phyloP scores from a whole-genome alignment of 1,140 invertebrate species.

The Lasioglossum albipes region DNA sequence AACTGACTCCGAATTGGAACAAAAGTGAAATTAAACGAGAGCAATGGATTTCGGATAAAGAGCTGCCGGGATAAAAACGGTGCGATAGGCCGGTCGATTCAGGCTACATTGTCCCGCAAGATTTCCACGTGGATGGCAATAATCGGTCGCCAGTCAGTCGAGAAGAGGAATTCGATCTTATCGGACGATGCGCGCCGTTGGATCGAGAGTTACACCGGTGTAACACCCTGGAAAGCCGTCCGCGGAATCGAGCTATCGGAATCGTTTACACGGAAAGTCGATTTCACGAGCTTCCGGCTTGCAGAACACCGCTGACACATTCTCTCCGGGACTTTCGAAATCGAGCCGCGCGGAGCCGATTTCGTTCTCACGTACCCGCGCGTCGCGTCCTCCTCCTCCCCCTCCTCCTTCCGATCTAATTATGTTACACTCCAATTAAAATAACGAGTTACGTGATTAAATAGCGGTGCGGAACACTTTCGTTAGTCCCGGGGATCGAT shows the following conservation, averaged over 20 bases:
- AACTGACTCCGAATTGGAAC: too few species aligned
- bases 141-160: background rate
- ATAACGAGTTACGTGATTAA: conserved; percentile 34
- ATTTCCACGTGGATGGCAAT: background rate
- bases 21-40: too few species aligned
- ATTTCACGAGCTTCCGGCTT: conserved; percentile 44
- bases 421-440: conserved; percentile 34
- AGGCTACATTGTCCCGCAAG: background rate
- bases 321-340: conserved; percentile 27
- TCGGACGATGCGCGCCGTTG: conserved; percentile 2
- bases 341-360: conserved; percentile 7
- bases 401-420: conserved; percentile 15
- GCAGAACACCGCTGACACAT: conserved; percentile 14
- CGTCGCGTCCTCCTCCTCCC: background rate
- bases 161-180: background rate
- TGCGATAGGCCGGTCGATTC: too few species aligned
- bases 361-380: conserved; percentile 37
- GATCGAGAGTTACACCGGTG: background rate
- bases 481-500: background rate
- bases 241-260: background rate
- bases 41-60: too few species aligned
- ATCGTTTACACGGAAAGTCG: conserved; percentile 48
- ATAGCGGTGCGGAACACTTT: conserved; percentile 14
- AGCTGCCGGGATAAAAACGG: too few species aligned
- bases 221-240: conserved; percentile 13